Conservation (phyloP, 2,113 vertebrate species). For the Peromyscus polionotus region DNA sequence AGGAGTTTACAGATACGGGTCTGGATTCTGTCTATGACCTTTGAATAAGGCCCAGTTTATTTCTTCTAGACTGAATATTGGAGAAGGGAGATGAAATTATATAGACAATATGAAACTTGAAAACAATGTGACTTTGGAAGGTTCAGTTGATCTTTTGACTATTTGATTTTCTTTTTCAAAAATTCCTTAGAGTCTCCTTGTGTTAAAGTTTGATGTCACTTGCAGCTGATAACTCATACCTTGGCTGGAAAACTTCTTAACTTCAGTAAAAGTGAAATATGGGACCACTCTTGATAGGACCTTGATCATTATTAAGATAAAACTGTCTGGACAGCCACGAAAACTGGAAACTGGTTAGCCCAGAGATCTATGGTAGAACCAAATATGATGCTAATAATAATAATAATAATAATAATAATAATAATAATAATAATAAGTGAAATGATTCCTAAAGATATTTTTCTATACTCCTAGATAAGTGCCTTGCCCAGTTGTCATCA, state of each 20-base stretch:
- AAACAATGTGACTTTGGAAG: background rate
- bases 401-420: background rate
- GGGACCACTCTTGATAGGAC: background rate
- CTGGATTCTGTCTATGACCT: background rate
- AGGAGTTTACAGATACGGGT: background rate
- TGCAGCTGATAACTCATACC: too few species aligned
- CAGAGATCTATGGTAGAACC: background rate
- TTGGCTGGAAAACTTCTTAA: background rate
- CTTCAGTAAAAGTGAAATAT: background rate
- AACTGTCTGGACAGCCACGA: background rate
- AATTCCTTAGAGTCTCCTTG: background rate
- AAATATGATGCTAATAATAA: background rate
- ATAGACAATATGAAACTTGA: background rate
- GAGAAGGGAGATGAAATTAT: background rate
- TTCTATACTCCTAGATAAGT: background rate
- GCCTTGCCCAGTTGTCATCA: background rate
- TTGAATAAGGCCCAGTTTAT: background rate
- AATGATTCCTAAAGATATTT: background rate
- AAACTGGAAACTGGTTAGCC: background rate
- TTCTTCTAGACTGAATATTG: background rate
- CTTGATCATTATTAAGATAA: background rate
- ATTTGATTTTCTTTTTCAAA: background rate
- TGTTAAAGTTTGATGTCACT: background rate
- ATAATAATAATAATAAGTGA: background rate
- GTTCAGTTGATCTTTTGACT: background rate